These are phyloP conservation scores for Rhombomys opimus DNA, from an alignment of 2,113 vertebrate species.

Conservation along the genomic window DNA sequence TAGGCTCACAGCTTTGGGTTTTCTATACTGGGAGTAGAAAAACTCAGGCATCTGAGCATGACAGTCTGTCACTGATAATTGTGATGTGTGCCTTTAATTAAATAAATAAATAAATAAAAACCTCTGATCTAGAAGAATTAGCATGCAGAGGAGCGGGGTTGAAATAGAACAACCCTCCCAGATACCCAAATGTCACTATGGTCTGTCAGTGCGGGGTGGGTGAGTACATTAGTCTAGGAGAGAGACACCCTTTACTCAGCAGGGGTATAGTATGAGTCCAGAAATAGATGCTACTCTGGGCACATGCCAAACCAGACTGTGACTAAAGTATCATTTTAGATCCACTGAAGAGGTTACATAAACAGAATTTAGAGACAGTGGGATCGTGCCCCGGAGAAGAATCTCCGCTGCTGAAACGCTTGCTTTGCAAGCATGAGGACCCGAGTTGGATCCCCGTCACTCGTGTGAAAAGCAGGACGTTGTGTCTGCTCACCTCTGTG, in stretches of 20 bases:
- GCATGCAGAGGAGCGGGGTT: not conserved
- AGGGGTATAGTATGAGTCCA: not conserved
- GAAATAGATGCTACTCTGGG: not conserved
- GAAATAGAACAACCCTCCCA: constrained; percentile 1
- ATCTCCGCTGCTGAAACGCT: not conserved
- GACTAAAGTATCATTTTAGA: constrained; percentile 41
- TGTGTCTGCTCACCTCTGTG: not conserved
- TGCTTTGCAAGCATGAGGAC: not conserved
- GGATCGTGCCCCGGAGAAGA: not conserved
- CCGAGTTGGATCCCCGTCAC: not conserved
- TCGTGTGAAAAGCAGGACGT: not conserved
- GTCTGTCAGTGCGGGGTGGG: not conserved
- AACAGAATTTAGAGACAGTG: constrained; percentile 26
- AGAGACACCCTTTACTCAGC: not conserved
- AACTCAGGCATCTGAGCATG: not conserved
- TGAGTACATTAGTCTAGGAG: not conserved
- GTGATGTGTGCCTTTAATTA: constrained; percentile 18
- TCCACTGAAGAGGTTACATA: constrained; percentile 56
- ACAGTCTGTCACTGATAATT: not conserved
- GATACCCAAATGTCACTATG: not conserved
- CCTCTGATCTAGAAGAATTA: constrained; percentile 46
- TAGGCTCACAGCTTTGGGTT: not conserved
- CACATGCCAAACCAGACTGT: not conserved
- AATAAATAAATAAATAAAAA: constrained; percentile 31
- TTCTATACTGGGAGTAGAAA: not conserved